Evolutionary conservation across 30 jellyfish, hydroid and myxozoan species (phyloP), one percentile per base, ranked within the genome.

Genomic region (Hydractinia echinata): DNA sequence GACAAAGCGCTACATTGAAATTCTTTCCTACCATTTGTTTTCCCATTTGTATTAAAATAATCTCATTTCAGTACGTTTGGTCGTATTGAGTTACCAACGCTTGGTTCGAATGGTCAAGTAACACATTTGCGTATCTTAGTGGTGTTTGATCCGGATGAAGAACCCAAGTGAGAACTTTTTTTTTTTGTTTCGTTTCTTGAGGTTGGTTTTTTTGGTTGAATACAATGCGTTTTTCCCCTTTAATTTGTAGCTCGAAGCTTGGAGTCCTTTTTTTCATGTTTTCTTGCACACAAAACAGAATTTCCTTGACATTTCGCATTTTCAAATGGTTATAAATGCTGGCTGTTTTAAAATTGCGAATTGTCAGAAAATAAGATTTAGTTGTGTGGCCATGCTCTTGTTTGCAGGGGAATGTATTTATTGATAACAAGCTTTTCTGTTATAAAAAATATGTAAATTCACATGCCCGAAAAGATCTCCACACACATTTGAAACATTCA

Each of bases 41-140:
- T 11, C 15, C 69, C 1, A 58, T 16, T 11, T 58, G 19, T 11
- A 11, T 13, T 58, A 11, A 58, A 16, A 11, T 58, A 16, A 64
- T 6, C 39, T 64, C 39, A n/a, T 51, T 64, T 51, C 39, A 64
- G 74, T 64, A 51, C 39, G 74, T 64, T 64, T 64, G 74, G 18
- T 7, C 74, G 74, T 64, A 51, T 64, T 64, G 74, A 64, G 39
- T 13, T 64, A 64, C 74, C 74, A n/a, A 13, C 74, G 39, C 74
- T 64, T 7, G 74, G 74, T n/a, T n/a, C 19, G 6, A 64, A 2
- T 44, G 39, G 74, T 6, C 4, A 64, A 3, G 39, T 51, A 13
- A 64, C 19, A 13, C 39, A n/a, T n/a, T 13, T 64, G 7, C 7
- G 51, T n/a, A 64, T 64, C 39, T 64, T 64, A 13, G 74, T 64